Evolutionary conservation across 92 coral and sea anemone genomes (phyloP).

Genomic region (Scolanthus callimorphus): DNA sequence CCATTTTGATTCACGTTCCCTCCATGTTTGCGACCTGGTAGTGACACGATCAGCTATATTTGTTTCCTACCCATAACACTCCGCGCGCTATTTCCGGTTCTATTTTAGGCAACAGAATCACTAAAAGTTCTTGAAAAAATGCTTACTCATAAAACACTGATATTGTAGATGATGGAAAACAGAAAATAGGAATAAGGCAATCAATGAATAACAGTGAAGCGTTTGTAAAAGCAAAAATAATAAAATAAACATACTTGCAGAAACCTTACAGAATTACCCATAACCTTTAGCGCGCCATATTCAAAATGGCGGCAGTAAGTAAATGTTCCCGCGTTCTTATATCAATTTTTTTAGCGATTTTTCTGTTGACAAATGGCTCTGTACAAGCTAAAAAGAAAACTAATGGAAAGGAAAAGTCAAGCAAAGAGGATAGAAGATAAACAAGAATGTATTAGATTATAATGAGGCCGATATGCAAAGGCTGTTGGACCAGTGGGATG

Average conservation of each 20-base stretch:
- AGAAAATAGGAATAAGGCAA: too few relatives aligned
- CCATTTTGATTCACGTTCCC: constrained; percentile 50
- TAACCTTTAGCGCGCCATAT: too few relatives aligned
- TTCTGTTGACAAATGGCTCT: neutral
- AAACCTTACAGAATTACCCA: too few relatives aligned
- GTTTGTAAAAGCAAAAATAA: too few relatives aligned
- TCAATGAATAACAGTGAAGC: too few relatives aligned
- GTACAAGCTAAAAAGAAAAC: constrained; percentile 4
- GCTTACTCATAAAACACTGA: too few relatives aligned
- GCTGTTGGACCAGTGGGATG: constrained; percentile 96
- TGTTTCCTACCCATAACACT: constrained; percentile 13
- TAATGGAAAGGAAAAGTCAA: neutral
- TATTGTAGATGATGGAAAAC: too few relatives aligned
- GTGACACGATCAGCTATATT: neutral
- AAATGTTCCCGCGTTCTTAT: neutral
- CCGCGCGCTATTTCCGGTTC: constrained; percentile 46
- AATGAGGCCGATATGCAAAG: constrained; percentile 80
- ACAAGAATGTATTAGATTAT: constrained; percentile 82
- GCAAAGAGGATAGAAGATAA: constrained; percentile 53
- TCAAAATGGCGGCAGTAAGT: constrained; percentile 26
- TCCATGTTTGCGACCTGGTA: constrained; percentile 24
- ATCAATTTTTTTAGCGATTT: neutral
- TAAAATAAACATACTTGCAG: too few relatives aligned
- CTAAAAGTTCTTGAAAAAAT: too few relatives aligned
- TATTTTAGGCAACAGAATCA: constrained; percentile 17